Conservation (phyloP, 1,140 invertebrate genomes). For the Drosophila navojoa region DNA sequence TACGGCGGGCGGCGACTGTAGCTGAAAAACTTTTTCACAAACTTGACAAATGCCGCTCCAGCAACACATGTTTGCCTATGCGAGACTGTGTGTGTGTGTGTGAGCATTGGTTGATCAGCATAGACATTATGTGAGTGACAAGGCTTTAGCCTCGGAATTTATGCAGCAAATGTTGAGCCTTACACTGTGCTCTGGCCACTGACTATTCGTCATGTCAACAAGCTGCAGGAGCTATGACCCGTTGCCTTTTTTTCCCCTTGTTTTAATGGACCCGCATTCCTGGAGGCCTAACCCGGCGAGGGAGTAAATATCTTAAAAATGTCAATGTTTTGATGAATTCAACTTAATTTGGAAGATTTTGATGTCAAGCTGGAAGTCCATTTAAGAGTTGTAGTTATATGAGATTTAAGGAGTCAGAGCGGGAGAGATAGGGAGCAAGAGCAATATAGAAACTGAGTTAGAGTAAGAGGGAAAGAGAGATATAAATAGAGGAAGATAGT, state of each 20-base stretch:
- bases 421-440: neutral
- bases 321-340: neutral
- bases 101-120: constrained; percentile 53
- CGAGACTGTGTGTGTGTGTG: constrained; percentile 14
- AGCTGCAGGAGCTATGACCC: constrained; percentile 34
- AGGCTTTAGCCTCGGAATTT: constrained; percentile 56
- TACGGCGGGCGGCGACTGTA: constrained; percentile 43
- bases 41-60: constrained; percentile 67
- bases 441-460: too few species aligned
- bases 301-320: neutral
- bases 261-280: neutral
- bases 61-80: constrained; percentile 29
- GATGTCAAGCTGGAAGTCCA: neutral
- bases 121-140: constrained; percentile 76
- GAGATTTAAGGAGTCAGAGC: neutral
- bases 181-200: neutral
- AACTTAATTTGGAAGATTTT: neutral
- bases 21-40: constrained; percentile 69
- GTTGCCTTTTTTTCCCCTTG: constrained; percentile 3
- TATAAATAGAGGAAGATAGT: too few species aligned
- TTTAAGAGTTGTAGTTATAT: neutral
- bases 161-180: constrained; percentile 17
- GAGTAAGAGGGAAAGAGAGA: too few species aligned
- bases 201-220: constrained; percentile 18
- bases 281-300: neutral